A percentile compares a stretch with the other conserved stretches of the same genome.
phyloP scores from a whole-genome alignment of 2,888 invertebrate genomes.

The Caenorhabditis sinica region DNA sequence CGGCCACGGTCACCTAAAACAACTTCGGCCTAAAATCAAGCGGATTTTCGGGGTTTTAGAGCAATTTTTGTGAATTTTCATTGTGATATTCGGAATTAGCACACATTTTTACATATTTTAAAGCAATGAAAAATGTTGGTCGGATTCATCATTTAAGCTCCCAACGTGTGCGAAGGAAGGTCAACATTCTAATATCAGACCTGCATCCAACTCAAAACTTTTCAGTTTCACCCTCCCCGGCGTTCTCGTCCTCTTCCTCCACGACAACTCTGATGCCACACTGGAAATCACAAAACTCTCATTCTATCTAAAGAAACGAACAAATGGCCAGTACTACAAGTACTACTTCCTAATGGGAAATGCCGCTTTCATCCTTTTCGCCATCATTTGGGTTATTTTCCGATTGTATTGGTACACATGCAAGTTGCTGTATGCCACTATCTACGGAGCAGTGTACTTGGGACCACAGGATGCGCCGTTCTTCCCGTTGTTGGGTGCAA shows the following conservation, averaged over 20 bases:
- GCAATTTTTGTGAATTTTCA: no score
- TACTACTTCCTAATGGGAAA: slow-evolving; percentile 73
- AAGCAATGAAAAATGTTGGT: no score
- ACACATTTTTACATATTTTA: no score
- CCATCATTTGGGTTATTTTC: slow-evolving; percentile 76
- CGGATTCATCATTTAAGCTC: no score
- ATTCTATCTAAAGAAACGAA: slow-evolving; percentile 76
- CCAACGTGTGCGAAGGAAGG: no score
- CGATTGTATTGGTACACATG: slow-evolving; percentile 79
- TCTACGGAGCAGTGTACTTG: slow-evolving; percentile 77
- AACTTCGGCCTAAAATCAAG: no score
- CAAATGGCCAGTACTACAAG: slow-evolving; percentile 74
- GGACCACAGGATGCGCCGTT: slow-evolving; percentile 77
- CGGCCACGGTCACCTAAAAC: no score
- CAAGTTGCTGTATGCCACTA: slow-evolving; percentile 77
- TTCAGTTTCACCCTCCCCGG: slow-evolving; percentile 77
- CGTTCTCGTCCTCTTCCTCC: slow-evolving; percentile 76
- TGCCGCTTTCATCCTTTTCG: slow-evolving; percentile 76
- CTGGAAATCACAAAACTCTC: slow-evolving; percentile 79
- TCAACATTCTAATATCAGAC: background rate
- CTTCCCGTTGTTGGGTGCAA: slow-evolving; percentile 74
- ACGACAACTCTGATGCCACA: slow-evolving; percentile 78
- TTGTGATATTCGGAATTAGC: no score
- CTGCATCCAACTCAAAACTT: background rate
- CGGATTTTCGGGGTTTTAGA: no score